Percentiles rank a stretch among this genome's conserved stretches.
Conservation (phyloP, 2,113 vertebrate species). For the Quiscalus mexicanus region DNA sequence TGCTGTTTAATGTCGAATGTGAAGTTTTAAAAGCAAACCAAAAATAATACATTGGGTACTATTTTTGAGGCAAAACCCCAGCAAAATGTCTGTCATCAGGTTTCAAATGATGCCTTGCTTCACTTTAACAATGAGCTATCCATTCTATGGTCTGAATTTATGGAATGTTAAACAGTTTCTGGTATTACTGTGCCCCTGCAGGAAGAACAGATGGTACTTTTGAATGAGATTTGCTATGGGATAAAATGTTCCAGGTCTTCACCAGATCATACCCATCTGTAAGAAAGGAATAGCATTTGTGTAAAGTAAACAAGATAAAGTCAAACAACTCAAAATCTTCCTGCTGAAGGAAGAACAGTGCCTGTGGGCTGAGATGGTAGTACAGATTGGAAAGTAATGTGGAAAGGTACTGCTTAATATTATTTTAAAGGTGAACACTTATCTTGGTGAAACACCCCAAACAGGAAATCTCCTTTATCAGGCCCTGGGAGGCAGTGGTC, state of each 20-base stretch:
- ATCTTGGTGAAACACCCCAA: not conserved
- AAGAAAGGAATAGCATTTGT: slow-evolving; percentile 27
- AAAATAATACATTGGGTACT: not conserved
- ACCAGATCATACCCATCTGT: slow-evolving; percentile 50
- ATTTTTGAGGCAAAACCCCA: slow-evolving; percentile 22
- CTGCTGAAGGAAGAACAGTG: not conserved
- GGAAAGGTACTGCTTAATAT: not conserved
- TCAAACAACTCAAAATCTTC: not conserved
- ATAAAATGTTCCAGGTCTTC: slow-evolving; percentile 61
- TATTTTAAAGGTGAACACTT: not conserved
- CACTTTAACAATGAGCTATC: slow-evolving; percentile 14
- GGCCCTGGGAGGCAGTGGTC: not conserved
- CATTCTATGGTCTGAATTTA: slow-evolving; percentile 54
- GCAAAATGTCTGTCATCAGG: not conserved
- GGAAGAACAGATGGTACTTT: slow-evolving; percentile 68
- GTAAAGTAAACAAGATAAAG: slow-evolving; percentile 19
- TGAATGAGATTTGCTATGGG: slow-evolving; percentile 48
- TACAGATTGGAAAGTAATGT: not conserved
- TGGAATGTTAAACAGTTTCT: slow-evolving; percentile 61
- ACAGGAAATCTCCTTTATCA: not conserved
- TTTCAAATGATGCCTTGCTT: not conserved
- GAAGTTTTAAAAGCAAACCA: not conserved
- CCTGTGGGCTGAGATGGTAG: not conserved
- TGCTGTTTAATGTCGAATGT: not conserved
- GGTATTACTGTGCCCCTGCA: slow-evolving; percentile 49